Base-by-base conservation (phyloP, 1,140 invertebrate species). In the Solen grandis region DNA sequence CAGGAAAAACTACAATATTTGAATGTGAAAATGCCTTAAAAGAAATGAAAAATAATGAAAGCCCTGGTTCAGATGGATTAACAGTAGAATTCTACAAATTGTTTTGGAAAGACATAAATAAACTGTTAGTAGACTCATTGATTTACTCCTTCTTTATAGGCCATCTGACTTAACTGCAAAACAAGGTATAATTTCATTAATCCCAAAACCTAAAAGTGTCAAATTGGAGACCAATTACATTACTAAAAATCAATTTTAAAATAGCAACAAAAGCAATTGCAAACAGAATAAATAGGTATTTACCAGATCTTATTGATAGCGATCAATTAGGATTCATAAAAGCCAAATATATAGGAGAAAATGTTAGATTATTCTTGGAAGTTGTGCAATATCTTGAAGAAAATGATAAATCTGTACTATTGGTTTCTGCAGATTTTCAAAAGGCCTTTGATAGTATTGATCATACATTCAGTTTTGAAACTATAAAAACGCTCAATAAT, bases 171-270 rank as follows among this genome's bases (percentile, higher is more conserved):
- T 25, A 55, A 13, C 25, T 52, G 8, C 62, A 57, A 55, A 69
- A 41, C 29, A 31, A 41, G 50, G 36, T 63, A n/a, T n/a, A n/a
- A n/a, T n/a, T n/a, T n/a, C n/a, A n/a, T n/a, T n/a, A n/a, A n/a
- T n/a, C n/a, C n/a, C 25, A 59, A 60, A 22, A 36, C 70, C 10
- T 69, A 59, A 33, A 8, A 13, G 1, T 79, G 14, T 35, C n/a
- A 59, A 79, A 79, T 35, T 79, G 52, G 52, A 22, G 76, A 19
- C 76, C 76, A 38, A 60, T 79, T 25, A 59, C 16, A 19, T 68
- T 68, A 68, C 19, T 46, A 19, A 68, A 68, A 41, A 25, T 68
- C 5, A 4, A 41, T 68, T 68, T 41, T 25, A 68, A 68, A 46
- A 68, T 68, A n/a, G 63, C 63, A 68, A 68, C n/a, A n/a, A n/a